Base-by-base conservation (phyloP, 2,797 vertebrate genomes). In the Dryobates pubescens region DNA sequence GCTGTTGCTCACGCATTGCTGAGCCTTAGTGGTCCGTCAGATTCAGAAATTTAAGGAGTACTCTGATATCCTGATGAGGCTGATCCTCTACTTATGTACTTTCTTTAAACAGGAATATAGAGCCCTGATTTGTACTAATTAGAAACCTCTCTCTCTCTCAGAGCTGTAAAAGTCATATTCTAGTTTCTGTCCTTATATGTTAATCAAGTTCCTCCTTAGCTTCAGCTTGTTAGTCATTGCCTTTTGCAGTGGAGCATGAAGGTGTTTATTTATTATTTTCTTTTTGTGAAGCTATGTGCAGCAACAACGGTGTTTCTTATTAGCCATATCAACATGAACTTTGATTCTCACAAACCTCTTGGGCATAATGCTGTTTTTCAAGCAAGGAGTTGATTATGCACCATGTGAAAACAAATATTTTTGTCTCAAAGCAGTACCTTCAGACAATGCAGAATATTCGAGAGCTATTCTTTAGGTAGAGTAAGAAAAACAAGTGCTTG, bases 21-120 rank as follows among this genome's bases (percentile, higher is more conserved):
- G 51, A 74, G 29, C 26, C 15, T 47, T 53, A 74, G 51, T 13
- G 27, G 36, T 59, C 6, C 22, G 26, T 71, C 18, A 56, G 8
- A 63, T 36, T 11, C 0, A 0, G 9, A 13, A 86, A 3, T 49
- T 83, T 77, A 58, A 26, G 17, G 24, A 12, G 3, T 53, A 22
- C 17, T 83, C 27, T 81, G 23, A 6, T 75, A 17, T 8, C 3
- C 0, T 41, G 16, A 43, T 54, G 74, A 82, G 38, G 4, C 2
- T 61, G 14, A 45, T 65, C n/a, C 38, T 32, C 17, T 59, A 16
- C 29, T 45, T 49, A 32, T 3, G 26, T 43, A 14, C 6, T 61
- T 79, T 68, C 18, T 76, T 72, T 43, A 72, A 72, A 49, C 17
- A 58, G 34, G 32, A 76, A 67, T 14, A 51, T 78, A 30, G 12